These are phyloP conservation scores for Nymphalis c-album DNA, from an alignment of 2,888 invertebrate species.

Conservation along the genomic window DNA sequence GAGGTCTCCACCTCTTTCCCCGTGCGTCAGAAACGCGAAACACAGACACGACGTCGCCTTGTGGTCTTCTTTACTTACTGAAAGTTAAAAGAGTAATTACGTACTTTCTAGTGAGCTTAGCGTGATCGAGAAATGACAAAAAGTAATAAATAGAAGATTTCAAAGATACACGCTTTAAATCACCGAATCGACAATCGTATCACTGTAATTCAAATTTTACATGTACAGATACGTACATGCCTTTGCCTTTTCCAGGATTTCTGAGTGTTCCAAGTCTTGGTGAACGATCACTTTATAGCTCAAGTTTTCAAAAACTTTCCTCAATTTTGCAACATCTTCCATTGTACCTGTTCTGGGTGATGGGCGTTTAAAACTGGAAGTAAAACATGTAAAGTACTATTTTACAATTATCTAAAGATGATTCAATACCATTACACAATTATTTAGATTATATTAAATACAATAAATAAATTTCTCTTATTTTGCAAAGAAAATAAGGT, in stretches of 20 bases:
- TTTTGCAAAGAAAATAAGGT: too few relatives aligned
- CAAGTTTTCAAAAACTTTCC: constrained; percentile 47
- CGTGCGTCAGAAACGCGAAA: constrained; percentile 61
- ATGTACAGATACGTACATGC: constrained; percentile 42
- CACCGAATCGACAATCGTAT: too few relatives aligned
- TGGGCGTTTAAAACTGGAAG: constrained; percentile 38
- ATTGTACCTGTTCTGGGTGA: constrained; percentile 50
- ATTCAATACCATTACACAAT: too few relatives aligned
- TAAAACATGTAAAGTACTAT: not conserved
- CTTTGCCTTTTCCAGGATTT: constrained; percentile 48
- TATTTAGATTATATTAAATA: too few relatives aligned
- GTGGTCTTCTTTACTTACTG: constrained; percentile 58
- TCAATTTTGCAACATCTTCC: constrained; percentile 51
- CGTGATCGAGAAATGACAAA: too few relatives aligned
- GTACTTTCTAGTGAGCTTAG: too few relatives aligned
- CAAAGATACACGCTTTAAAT: too few relatives aligned
- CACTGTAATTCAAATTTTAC: too few relatives aligned
- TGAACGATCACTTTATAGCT: constrained; percentile 51
- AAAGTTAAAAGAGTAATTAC: constrained; percentile 23
- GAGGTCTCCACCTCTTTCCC: constrained; percentile 51
- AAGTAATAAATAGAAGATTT: too few relatives aligned
- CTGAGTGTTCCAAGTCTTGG: constrained; percentile 47
- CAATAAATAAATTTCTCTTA: too few relatives aligned
- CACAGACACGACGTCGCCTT: constrained; percentile 57
- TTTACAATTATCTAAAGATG: not conserved